Conservation (phyloP, 2,888 invertebrate genomes). For the Chrysomela aeneicollis region DNA sequence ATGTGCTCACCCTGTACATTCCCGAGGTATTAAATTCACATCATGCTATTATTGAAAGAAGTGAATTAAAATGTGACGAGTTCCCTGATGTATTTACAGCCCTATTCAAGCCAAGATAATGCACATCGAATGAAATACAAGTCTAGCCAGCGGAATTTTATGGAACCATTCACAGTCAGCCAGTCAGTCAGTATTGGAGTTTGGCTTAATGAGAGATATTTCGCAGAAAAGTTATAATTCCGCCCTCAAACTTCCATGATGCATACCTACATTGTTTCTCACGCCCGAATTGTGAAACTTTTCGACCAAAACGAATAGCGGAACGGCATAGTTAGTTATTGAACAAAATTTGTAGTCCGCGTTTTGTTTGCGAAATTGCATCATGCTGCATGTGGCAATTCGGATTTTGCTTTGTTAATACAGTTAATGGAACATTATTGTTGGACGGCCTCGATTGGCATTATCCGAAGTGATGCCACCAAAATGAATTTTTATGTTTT, state of each 20-base stretch:
- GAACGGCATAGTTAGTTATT: conserved; percentile 9
- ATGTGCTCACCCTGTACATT: no score
- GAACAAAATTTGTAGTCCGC: conserved; percentile 6
- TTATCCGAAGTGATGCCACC: no score
- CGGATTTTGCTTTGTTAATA: background rate
- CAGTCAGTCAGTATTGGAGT: conserved; percentile 9
- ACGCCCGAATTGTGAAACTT: conserved; percentile 17
- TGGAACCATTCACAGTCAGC: background rate
- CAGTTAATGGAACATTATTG: background rate
- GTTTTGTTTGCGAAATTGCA: background rate
- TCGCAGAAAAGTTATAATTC: conserved; percentile 13
- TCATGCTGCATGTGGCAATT: background rate
- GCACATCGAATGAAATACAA: no score
- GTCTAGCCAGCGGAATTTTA: no score
- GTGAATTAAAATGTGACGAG: no score
- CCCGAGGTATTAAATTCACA: no score
- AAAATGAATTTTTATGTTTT: no score
- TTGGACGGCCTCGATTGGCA: background rate
- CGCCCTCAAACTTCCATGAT: conserved; percentile 14
- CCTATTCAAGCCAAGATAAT: no score
- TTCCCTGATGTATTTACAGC: no score
- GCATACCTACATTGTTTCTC: conserved; percentile 12
- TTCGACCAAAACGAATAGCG: conserved; percentile 14
- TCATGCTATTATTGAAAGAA: no score
- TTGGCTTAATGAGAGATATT: conserved; percentile 10